phyloP scores from a whole-genome alignment of 2,888 invertebrate genomes.

The Linyphia triangularis region DNA sequence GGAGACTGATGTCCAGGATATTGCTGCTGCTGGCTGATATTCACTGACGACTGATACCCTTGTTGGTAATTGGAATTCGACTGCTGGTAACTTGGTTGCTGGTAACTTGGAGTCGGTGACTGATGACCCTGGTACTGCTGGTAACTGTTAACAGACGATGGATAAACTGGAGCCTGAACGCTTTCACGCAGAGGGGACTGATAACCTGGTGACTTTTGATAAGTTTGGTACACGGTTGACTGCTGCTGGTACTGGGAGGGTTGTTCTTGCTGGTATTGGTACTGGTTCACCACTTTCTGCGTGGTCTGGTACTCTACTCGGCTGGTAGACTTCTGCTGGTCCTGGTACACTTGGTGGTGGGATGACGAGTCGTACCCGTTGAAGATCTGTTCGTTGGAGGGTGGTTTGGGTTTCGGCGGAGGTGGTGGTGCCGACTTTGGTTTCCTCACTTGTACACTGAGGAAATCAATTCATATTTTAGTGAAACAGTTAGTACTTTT shows the following conservation, averaged over 20 bases:
- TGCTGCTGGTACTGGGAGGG: slow-evolving; percentile 56
- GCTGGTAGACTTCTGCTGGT: slow-evolving; percentile 43
- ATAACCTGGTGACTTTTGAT: slow-evolving; percentile 46
- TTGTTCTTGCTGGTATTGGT: slow-evolving; percentile 63
- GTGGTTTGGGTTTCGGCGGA: slow-evolving; percentile 68
- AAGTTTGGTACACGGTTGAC: slow-evolving; percentile 33
- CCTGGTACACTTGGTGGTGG: slow-evolving; percentile 3
- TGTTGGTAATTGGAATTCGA: slow-evolving; percentile 1
- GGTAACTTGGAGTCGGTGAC: background rate
- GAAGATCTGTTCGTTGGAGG: slow-evolving; percentile 18
- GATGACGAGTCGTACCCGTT: slow-evolving; percentile 63
- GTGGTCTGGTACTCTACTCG: slow-evolving; percentile 63
- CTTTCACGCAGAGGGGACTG: slow-evolving; percentile 50
- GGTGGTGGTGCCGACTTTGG: slow-evolving; percentile 64
- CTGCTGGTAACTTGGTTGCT: slow-evolving; percentile 23
- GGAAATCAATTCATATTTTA: no score
- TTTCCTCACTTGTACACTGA: slow-evolving; percentile 20
- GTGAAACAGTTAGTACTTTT: no score
- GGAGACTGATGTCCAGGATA: slow-evolving; percentile 41
- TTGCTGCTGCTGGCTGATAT: slow-evolving; percentile 11
- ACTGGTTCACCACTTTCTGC: slow-evolving; percentile 49
- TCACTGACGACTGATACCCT: background rate
- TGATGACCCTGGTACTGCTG: background rate
- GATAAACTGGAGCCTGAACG: slow-evolving; percentile 9
- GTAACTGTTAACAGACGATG: background rate